A percentile compares a stretch with the other conserved stretches of the same genome.
These are phyloP conservation scores for Mus musculus DNA, from an alignment of 2,113 vertebrate genomes.

Conservation along the genomic window DNA sequence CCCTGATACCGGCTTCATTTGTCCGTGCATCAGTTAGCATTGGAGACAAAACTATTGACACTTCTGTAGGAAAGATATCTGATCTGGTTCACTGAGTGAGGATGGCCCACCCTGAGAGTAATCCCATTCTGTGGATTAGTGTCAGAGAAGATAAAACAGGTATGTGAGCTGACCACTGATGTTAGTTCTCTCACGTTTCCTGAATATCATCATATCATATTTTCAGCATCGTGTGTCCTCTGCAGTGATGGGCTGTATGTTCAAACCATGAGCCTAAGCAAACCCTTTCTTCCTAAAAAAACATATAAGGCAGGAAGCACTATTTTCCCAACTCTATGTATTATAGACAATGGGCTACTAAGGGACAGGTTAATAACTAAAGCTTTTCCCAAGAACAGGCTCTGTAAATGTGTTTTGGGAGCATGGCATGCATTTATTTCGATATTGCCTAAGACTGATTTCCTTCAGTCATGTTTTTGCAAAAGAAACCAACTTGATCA, in stretches of 20 bases:
- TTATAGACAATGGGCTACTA: fast-evolving
- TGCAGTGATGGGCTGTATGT: not conserved
- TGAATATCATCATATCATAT: not conserved
- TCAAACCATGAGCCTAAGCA: not conserved
- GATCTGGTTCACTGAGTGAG: not conserved
- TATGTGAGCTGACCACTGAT: not conserved
- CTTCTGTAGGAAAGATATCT: not conserved
- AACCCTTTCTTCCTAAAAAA: not conserved
- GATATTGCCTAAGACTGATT: not conserved
- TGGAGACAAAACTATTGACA: not conserved
- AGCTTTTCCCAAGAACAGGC: not conserved
- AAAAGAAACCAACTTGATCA: not conserved
- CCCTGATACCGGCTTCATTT: not conserved
- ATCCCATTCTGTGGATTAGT: not conserved
- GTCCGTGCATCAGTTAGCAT: not conserved
- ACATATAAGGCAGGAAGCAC: not conserved
- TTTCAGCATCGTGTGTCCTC: not conserved
- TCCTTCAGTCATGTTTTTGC: not conserved
- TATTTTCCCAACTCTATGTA: not conserved
- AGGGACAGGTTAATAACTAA: not conserved
- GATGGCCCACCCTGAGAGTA: not conserved
- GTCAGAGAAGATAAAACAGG: not conserved
- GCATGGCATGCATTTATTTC: not conserved
- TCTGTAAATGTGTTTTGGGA: not conserved
- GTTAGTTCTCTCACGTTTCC: too few species aligned